A percentile compares a stretch with the other conserved stretches of the same genome.
phyloP scores from a whole-genome alignment of 37 sponge, comb jelly and placozoan genomes.

The Eunapius fragilis region DNA sequence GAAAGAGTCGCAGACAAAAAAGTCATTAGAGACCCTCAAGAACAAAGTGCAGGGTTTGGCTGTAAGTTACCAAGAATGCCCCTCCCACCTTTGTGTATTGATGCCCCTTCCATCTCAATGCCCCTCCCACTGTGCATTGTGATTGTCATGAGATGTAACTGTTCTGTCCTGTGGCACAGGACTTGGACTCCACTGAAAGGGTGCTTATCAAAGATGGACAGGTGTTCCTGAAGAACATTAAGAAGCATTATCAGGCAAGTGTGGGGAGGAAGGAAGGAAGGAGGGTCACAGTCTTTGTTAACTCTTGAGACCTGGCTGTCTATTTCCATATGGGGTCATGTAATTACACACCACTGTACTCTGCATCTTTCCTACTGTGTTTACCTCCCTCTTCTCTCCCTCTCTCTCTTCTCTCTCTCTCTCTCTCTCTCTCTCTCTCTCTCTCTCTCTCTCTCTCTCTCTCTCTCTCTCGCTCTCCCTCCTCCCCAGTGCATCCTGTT shows the following conservation, averaged over 20 bases:
- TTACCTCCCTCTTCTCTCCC: neutral
- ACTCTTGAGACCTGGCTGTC: no score
- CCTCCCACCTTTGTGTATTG: no score
- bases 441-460: neutral
- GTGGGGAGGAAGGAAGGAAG: no score
- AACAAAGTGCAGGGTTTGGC: conserved; percentile 76
- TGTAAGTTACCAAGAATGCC: no score
- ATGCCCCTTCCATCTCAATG: no score
- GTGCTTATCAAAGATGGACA: conserved; percentile 86
- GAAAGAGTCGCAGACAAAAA: conserved; percentile 77
- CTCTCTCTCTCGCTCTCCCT: neutral
- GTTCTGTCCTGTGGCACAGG: no score
- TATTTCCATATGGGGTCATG: no score
- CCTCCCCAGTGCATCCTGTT: conserved; percentile 83
- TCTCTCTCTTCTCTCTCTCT: neutral
- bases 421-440: neutral
- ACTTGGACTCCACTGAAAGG: conserved; percentile 43
- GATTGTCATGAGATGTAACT: no score
- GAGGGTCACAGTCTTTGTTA: no score
- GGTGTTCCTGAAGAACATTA: conserved; percentile 82
- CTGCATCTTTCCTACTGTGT: neutral
- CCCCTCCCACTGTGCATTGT: no score
- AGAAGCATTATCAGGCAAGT: conserved; percentile 83
- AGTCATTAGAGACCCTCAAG: conserved; percentile 65
- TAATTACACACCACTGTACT: neutral